Evolutionary conservation across 2,888 invertebrate genomes (phyloP).

Genomic region (Drosophila yooni): DNA sequence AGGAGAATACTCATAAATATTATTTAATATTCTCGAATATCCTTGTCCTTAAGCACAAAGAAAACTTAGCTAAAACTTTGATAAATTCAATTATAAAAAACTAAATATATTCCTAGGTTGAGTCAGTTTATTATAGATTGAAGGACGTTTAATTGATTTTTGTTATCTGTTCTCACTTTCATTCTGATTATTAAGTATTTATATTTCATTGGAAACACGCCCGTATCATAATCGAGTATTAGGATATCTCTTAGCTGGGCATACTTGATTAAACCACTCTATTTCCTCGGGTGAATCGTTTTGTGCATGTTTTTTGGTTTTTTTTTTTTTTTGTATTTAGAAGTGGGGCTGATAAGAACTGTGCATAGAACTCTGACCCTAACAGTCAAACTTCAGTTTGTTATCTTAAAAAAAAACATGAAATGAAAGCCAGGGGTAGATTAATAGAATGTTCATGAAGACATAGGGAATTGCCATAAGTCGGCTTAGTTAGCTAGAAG

Average conservation of each 20-base stretch:
- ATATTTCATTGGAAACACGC: background rate
- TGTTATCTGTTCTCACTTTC: background rate
- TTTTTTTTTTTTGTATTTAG: slow-evolving; percentile 1
- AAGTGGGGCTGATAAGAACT: slow-evolving; percentile 36
- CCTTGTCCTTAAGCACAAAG: background rate
- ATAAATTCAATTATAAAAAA: background rate
- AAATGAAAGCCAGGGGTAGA: background rate
- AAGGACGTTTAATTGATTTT: background rate
- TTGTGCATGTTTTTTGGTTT: slow-evolving; percentile 6
- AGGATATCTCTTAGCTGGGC: background rate
- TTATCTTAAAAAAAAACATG: slow-evolving; percentile 26
- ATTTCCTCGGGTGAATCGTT: slow-evolving; percentile 25
- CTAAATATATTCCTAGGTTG: background rate
- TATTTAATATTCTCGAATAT: background rate
- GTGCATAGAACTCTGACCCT: slow-evolving; percentile 47
- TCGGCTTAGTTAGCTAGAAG: background rate
- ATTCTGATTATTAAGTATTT: background rate
- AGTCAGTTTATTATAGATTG: background rate
- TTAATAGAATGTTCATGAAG: slow-evolving; percentile 6
- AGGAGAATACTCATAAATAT: background rate
- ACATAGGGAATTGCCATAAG: background rate
- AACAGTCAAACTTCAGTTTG: slow-evolving; percentile 23
- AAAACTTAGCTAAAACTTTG: background rate
- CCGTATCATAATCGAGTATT: too few species aligned
- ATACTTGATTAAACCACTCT: background rate